These are phyloP conservation scores for Uropsilus gracilis DNA, from an alignment of 2,113 vertebrate species.

Conservation along the genomic window DNA sequence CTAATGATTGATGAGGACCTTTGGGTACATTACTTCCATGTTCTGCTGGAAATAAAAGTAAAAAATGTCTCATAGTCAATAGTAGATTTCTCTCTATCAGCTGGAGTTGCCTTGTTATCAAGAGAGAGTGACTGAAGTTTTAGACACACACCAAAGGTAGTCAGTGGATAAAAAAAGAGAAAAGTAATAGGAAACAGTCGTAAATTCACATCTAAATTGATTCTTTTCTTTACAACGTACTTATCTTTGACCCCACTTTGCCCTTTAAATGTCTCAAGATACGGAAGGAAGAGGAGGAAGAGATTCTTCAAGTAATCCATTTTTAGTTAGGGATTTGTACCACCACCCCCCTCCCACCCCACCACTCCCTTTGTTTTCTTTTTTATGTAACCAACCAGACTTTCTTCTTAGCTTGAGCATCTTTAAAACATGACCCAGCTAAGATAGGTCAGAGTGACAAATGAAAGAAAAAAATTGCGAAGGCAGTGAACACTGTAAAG, in stretches of 20 bases:
- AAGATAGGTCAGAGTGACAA: conserved; percentile 50
- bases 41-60: conserved; percentile 22
- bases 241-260: conserved; percentile 37
- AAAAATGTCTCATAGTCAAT: neutral
- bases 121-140: neutral
- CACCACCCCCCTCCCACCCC: rapidly evolving
- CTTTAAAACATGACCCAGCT: conserved; percentile 32
- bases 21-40: neutral
- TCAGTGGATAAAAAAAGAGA: neutral
- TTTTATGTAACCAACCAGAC: conserved; percentile 4
- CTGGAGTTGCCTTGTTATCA: conserved; percentile 8
- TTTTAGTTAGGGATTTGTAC: neutral
- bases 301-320: conserved; percentile 30
- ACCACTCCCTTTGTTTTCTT: conserved; percentile 47
- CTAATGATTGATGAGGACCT: neutral
- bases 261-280: conserved; percentile 37
- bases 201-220: neutral
- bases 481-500: conserved; percentile 4
- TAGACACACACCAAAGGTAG: neutral
- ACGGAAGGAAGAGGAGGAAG: conserved; percentile 31
- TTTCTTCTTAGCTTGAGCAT: conserved; percentile 52
- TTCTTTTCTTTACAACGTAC: neutral
- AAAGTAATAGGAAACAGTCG: neutral
- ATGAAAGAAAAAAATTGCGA: conserved; percentile 24
- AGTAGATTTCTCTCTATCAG: neutral